Evolutionary conservation across 2,797 vertebrate genomes (phyloP).

Genomic region (Acanthurus leucopareius): DNA sequence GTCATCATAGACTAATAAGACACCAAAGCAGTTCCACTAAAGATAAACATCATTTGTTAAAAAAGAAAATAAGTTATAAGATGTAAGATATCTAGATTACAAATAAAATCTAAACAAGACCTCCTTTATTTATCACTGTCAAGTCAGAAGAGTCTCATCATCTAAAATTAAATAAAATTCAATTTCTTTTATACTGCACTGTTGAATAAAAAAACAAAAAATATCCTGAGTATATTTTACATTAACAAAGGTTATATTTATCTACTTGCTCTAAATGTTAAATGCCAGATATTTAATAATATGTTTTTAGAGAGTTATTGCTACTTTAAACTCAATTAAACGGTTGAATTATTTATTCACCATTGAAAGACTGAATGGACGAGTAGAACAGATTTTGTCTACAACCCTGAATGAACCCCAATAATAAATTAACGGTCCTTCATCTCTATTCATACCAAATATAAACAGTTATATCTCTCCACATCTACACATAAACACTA

Average conservation of each 20-base stretch:
- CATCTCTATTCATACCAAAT: too few relatives aligned
- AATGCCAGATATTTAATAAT: not conserved
- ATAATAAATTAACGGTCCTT: not conserved
- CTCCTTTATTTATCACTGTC: too few relatives aligned
- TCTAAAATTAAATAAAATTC: not conserved
- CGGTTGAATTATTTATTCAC: not conserved
- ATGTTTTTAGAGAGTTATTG: not conserved
- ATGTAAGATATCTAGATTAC: too few relatives aligned
- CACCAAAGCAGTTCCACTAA: not conserved
- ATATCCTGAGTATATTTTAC: not conserved
- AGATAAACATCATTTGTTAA: not conserved
- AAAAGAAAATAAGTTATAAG: not conserved
- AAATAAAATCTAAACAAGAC: too few relatives aligned
- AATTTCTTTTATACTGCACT: too few relatives aligned
- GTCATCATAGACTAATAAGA: not conserved
- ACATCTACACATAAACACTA: not conserved
- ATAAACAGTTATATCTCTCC: slow-evolving; percentile 1
- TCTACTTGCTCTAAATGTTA: not conserved
- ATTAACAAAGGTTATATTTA: not conserved
- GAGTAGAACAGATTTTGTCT: not conserved
- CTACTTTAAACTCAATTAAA: not conserved
- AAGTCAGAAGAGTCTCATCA: too few relatives aligned
- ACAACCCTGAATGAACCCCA: not conserved
- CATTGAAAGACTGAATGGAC: not conserved
- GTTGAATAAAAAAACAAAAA: not conserved